Percentiles rank a stretch among this genome's conserved stretches.
Conservation (phyloP, 2,888 invertebrate species). For the Cordilura impudica region DNA sequence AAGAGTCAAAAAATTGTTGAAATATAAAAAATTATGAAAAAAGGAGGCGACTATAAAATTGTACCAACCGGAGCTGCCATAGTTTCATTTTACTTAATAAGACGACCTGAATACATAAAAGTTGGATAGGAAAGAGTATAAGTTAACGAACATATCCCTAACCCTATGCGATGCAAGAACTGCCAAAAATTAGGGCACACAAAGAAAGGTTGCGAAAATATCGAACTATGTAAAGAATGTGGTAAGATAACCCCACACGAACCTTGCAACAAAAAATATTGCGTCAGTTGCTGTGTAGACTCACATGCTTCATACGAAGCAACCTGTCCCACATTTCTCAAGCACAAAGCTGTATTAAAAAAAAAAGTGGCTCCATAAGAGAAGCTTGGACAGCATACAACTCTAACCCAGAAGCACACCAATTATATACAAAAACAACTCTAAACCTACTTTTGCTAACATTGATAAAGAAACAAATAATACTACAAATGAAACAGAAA, state of each 20-base stretch:
- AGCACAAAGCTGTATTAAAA: neutral
- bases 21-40: neutral
- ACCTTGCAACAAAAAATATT: neutral
- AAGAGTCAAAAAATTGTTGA: neutral
- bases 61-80: neutral
- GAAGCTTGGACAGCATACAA: neutral
- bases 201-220: neutral
- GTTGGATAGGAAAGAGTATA: neutral
- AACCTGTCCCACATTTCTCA: neutral
- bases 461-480: too few species aligned
- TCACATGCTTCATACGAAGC: neutral
- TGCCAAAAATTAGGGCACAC: neutral
- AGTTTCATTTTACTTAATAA: slow-evolving; percentile 5
- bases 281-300: neutral
- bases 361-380: neutral
- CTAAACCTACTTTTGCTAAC: too few species aligned
- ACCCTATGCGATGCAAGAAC: neutral
- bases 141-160: neutral
- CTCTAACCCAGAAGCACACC: neutral
- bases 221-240: neutral
- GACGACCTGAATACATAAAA: neutral
- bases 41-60: neutral
- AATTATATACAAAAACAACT: neutral
- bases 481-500: too few species aligned
- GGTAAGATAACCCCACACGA: neutral